Evolutionary conservation across 2,113 vertebrate genomes (phyloP).

Genomic region (Condylura cristata): DNA sequence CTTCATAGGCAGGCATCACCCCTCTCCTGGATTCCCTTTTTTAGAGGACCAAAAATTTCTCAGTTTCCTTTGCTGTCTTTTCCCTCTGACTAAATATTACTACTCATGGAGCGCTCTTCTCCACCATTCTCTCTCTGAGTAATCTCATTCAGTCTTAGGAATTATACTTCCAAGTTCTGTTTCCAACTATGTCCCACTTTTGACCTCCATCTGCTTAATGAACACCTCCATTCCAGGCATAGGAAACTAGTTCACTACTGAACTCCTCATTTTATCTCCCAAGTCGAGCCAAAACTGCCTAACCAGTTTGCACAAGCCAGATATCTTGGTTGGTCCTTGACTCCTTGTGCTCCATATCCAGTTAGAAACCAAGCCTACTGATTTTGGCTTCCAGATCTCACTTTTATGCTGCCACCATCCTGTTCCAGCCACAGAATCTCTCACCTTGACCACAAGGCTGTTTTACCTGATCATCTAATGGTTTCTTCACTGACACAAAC

Average conservation of each 20-base stretch:
- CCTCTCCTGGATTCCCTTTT: not conserved
- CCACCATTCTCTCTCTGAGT: not conserved
- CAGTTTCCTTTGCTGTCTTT: not conserved
- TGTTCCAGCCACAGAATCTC: not conserved
- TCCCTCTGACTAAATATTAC: not conserved
- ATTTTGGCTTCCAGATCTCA: not conserved
- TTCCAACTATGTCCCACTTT: not conserved
- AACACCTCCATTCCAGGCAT: not conserved
- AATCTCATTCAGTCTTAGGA: not conserved
- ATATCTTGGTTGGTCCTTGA: not conserved
- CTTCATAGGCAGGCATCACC: not conserved
- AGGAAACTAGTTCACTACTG: not conserved
- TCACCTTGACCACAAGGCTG: too few species aligned
- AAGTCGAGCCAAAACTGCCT: not conserved
- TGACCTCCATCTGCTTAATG: not conserved
- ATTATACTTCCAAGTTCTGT: not conserved
- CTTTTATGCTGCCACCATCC: accelerated
- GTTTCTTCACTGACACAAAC: not conserved
- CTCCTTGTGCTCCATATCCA: not conserved
- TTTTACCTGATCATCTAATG: not conserved
- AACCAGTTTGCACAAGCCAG: not conserved
- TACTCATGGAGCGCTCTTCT: not conserved
- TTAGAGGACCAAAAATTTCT: not conserved
- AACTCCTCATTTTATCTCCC: not conserved
- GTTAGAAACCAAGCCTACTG: not conserved